phyloP scores from a whole-genome alignment of 2,113 vertebrate genomes.

The Sitta europaea region DNA sequence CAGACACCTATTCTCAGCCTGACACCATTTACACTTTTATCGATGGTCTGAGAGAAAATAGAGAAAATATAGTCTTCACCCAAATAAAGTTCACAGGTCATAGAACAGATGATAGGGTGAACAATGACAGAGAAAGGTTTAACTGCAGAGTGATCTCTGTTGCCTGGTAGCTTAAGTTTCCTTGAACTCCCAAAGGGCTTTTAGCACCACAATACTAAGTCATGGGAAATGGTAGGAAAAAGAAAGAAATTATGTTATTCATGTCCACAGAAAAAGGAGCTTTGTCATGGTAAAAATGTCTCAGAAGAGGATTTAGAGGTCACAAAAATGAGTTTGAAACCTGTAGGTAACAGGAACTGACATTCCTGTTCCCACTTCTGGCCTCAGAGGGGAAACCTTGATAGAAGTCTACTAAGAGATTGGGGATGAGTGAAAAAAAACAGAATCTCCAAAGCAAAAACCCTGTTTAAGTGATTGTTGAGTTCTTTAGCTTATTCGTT shows the following conservation, averaged over 20 bases:
- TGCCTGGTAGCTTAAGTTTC: neutral
- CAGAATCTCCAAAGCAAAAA: neutral
- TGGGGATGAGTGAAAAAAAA: fast-evolving
- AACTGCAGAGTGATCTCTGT: neutral
- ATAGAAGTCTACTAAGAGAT: neutral
- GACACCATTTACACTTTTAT: neutral
- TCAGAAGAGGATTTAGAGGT: neutral
- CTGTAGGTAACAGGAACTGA: slow-evolving; percentile 3
- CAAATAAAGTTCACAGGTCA: neutral
- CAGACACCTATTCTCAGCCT: neutral
- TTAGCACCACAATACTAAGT: neutral
- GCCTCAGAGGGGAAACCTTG: neutral
- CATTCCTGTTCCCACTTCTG: neutral
- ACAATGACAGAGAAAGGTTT: neutral
- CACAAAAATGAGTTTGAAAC: neutral
- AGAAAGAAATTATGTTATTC: neutral
- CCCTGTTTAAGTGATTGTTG: neutral
- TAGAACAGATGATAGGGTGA: neutral
- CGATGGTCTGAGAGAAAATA: neutral
- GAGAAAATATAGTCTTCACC: neutral
- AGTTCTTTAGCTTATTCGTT: neutral
- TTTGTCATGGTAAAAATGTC: slow-evolving; percentile 15
- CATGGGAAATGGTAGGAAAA: neutral
- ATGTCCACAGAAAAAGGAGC: neutral
- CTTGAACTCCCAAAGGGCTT: neutral